Evolutionary conservation across 2,797 vertebrate genomes (phyloP), one percentile per base, ranked within the genome.

Genomic region (Atherinosoma microstoma): DNA sequence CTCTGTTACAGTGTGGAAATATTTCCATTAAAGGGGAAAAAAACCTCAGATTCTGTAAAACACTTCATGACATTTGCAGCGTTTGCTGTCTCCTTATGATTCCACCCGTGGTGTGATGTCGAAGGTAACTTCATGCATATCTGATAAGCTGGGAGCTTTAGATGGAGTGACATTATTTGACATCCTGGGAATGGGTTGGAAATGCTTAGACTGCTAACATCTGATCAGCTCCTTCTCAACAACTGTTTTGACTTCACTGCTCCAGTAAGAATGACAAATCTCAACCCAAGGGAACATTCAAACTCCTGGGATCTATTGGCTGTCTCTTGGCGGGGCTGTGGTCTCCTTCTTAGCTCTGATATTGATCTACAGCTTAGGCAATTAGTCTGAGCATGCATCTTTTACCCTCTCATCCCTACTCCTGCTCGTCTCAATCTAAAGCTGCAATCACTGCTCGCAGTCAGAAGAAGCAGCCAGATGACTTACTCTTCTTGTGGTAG

Each of bases 361-460:
- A 89, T 92, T 34, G 90, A 91, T 91, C 84, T 75, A 58, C 78
- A 29, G 77, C 76, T 88, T 80, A 86, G 76, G 79, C 88, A 91
- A 93, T 92, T 92, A 90, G 87, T 91, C 80, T 83, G 79, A 88
- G 77, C 73, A 65, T 73, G 76, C 79, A 68, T 74, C 67, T 61
- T 74, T 72, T 68, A 78, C 75, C 75, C 64, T 65, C 70, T 86
- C 67, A 77, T 83, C 79, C 79, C 62, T 73, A 62, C 61, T 76
- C 47, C 70, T 70, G 76, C 13, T 24, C 24, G 57, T 80, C 78
- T 59, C 68, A 62, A 64, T 82, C 71, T 83, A 51, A 82, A 87
- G 80, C 79, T 78, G 73, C 77, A 58, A 54, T 51, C 67, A 84
- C 74, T 76, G 73, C 64, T 75, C 22, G 5, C 12, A 85, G 84